phyloP scores from a whole-genome alignment of 2,797 vertebrate species.

The Gymnoscopelus braueri region DNA sequence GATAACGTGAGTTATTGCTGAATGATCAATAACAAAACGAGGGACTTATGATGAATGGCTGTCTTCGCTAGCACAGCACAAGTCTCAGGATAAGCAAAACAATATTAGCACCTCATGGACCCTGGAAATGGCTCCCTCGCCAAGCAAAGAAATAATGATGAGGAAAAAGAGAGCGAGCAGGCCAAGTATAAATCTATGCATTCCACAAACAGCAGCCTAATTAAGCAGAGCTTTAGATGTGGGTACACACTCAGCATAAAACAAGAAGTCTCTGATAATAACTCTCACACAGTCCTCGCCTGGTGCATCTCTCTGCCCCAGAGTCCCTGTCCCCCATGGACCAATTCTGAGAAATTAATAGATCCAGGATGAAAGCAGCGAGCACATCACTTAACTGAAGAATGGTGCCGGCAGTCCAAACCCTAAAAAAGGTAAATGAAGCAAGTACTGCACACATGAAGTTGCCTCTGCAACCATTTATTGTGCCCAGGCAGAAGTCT shows the following conservation, averaged over 20 bases:
- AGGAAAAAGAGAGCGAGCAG: conserved; percentile 18
- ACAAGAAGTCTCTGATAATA: conserved; percentile 38
- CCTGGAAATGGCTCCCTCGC: conserved; percentile 34
- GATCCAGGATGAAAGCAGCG: background rate
- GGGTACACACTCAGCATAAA: conserved; percentile 50
- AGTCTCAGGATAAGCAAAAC: conserved; percentile 35
- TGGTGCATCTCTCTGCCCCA: background rate
- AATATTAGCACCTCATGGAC: conserved; percentile 45
- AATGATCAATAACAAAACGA: conserved; percentile 42
- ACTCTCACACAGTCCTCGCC: conserved; percentile 26
- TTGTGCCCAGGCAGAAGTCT: too few relatives aligned
- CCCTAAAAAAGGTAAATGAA: too few relatives aligned
- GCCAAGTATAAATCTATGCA: conserved; percentile 49
- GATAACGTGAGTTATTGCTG: conserved; percentile 40
- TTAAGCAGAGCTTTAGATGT: conserved; percentile 56
- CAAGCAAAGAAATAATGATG: conserved; percentile 54
- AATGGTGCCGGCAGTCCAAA: too few relatives aligned
- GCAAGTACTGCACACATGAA: too few relatives aligned
- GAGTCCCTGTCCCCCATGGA: background rate
- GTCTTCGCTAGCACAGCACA: conserved; percentile 18
- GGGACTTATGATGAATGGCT: conserved; percentile 43
- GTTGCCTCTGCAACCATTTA: too few relatives aligned
- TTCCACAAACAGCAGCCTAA: conserved; percentile 59
- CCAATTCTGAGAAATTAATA: background rate
- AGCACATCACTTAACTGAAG: too few relatives aligned